These are phyloP conservation scores for Tupaia tana DNA, from an alignment of 2,113 vertebrate species.

Conservation along the genomic window DNA sequence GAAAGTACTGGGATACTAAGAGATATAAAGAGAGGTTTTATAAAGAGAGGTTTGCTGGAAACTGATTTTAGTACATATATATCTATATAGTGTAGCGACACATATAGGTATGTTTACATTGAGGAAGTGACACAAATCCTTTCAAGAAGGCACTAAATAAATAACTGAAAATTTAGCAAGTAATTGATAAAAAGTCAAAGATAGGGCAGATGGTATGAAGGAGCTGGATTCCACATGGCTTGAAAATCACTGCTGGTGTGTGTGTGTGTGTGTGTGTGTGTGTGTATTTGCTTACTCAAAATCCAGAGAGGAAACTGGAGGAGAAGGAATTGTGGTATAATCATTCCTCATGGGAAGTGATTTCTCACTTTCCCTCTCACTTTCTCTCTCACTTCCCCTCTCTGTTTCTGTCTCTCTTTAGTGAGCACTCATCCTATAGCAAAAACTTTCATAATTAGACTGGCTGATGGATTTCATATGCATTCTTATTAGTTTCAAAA, in stretches of 20 bases:
- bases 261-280: too few relatives aligned
- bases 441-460: background rate
- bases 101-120: background rate
- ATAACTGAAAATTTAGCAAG: background rate
- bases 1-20: background rate
- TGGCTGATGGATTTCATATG: background rate
- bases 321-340: too few relatives aligned
- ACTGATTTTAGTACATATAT: background rate
- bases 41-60: background rate
- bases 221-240: background rate
- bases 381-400: too few relatives aligned
- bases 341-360: too few relatives aligned
- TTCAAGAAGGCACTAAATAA: constrained; percentile 27
- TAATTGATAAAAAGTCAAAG: background rate
- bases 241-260: background rate
- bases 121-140: background rate
- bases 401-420: too few relatives aligned
- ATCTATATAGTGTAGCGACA: background rate
- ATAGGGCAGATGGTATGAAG: background rate
- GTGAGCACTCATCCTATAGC: background rate
- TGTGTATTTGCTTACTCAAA: too few relatives aligned
- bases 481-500: background rate
- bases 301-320: too few relatives aligned
- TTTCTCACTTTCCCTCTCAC: too few relatives aligned
- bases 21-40: background rate